A percentile compares a stretch with the other conserved stretches of the same genome.
phyloP scores from a whole-genome alignment of 53 echinoderm and acorn worm genomes.

The Arbacia lixula region DNA sequence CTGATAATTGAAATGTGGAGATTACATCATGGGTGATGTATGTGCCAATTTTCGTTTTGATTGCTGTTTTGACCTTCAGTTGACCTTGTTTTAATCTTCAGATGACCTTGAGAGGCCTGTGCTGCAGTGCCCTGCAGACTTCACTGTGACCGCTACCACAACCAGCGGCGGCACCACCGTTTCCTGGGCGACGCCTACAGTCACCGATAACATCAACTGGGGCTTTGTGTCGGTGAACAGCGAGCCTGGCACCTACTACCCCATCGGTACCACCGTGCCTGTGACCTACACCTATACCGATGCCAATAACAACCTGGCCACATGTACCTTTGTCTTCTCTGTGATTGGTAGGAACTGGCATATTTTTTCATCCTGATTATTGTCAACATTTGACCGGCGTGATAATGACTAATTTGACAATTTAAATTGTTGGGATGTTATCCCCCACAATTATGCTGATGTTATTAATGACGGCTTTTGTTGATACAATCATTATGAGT shows the following conservation, averaged over 20 bases:
- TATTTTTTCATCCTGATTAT: too few species aligned
- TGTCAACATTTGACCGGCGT: too few species aligned
- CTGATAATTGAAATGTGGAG: too few species aligned
- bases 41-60: too few species aligned
- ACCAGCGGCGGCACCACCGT: slow-evolving; percentile 52
- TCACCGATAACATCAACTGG: slow-evolving; percentile 74
- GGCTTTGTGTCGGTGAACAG: slow-evolving; percentile 64
- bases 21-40: too few species aligned
- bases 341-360: slow-evolving; percentile 42
- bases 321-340: slow-evolving; percentile 68
- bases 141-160: slow-evolving; percentile 27
- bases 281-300: slow-evolving; percentile 79
- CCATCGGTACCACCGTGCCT: slow-evolving; percentile 35
- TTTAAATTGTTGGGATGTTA: too few species aligned
- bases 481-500: too few species aligned
- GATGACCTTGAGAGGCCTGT: slow-evolving; percentile 29
- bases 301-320: slow-evolving; percentile 46
- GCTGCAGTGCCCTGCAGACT: slow-evolving; percentile 13
- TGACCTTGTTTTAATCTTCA: too few species aligned
- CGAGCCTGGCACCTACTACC: slow-evolving; percentile 58
- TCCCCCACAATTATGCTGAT: too few species aligned
- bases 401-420: too few species aligned
- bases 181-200: slow-evolving; percentile 73
- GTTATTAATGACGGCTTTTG: too few species aligned
- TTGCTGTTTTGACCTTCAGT: too few species aligned